Base-by-base conservation (phyloP, 2,888 invertebrate genomes). In the Thera obeliscata region DNA sequence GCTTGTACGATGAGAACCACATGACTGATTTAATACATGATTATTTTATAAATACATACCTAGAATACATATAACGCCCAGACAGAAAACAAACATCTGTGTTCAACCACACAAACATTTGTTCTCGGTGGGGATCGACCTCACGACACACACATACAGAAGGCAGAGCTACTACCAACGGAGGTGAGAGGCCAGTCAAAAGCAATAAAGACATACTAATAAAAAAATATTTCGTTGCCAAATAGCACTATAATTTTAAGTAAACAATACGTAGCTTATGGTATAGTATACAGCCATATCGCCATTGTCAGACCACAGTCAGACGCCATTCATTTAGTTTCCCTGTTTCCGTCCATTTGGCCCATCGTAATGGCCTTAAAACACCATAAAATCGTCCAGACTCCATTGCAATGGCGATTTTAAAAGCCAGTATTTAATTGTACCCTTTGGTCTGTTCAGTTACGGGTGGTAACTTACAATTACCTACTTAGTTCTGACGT, bases 321-420 rank as follows among this genome's bases (percentile, higher is more conserved):
- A 65, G 69, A 69, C 69, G 59, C 67, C 59, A 67, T 70, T 50
- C 55, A 59, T 67, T 66, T 67, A 70, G 55, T 59, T 67, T 62
- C 61, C 61, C 64, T 67, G 65, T 54, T 69, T 71, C 67, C 69
- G 49, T 59, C 68, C 43, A 64, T 69, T 67, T 66, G 63, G 66
- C 58, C 66, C 64, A 62, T 71, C 66, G 61, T 70, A 67, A 70
- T 70, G 67, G 70, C 67, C 56, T 67, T 62, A 64, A 63, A 70
- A 64, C 59, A 59, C 61, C 62, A 61, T 70, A 63, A 64, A 70
- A 61, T 61, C 58, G 48, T 56, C 56, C 48, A 55, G 49, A 66
- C 66, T 64, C 50, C 49, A 63, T 62, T 66, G 57, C 62, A 64
- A 58, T 59, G 41, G 63, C 64, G 12, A 62, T 70, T 70, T 67